These are phyloP conservation scores for Ophthalmolycus amberensis DNA, from an alignment of 2,113 vertebrate genomes.

Conservation along the genomic window DNA sequence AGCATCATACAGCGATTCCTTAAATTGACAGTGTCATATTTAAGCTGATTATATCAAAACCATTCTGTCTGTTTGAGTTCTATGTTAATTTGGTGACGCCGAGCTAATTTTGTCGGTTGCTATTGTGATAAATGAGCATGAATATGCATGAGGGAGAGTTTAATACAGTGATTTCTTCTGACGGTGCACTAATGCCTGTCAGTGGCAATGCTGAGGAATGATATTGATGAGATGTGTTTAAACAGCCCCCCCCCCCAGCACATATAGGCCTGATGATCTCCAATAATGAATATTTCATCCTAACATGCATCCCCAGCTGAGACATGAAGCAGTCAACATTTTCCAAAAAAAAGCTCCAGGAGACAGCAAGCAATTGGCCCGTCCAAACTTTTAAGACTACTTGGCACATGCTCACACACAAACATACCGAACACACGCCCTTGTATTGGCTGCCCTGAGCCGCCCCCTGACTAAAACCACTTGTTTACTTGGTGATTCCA, in stretches of 20 bases:
- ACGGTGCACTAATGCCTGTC: constrained; percentile 55
- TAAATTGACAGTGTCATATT: constrained; percentile 56
- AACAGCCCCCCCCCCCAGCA: constrained; percentile 32
- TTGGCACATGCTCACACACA: constrained; percentile 25
- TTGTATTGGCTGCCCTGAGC: constrained; percentile 42
- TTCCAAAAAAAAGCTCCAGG: constrained; percentile 28
- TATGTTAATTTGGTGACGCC: constrained; percentile 55
- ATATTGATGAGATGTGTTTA: constrained; percentile 55
- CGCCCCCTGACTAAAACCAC: constrained; percentile 48
- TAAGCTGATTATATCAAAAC: constrained; percentile 70
- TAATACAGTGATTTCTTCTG: constrained; percentile 61
- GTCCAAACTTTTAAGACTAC: constrained; percentile 36
- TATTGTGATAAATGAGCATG: constrained; percentile 32
- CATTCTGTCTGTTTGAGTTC: constrained; percentile 55
- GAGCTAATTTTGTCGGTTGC: constrained; percentile 24
- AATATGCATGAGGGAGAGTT: constrained; percentile 61
- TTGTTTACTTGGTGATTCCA: constrained; percentile 70
- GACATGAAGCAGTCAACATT: constrained; percentile 39
- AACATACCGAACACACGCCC: constrained; percentile 42
- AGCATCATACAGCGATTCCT: constrained; percentile 50
- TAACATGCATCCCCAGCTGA: constrained; percentile 27
- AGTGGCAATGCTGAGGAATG: constrained; percentile 25
- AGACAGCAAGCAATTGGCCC: constrained; percentile 11
- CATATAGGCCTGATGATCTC: constrained; percentile 27
- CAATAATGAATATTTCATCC: constrained; percentile 50